These are phyloP conservation scores for Anguilla rostrata DNA, from an alignment of 2,113 vertebrate species.

Conservation along the genomic window DNA sequence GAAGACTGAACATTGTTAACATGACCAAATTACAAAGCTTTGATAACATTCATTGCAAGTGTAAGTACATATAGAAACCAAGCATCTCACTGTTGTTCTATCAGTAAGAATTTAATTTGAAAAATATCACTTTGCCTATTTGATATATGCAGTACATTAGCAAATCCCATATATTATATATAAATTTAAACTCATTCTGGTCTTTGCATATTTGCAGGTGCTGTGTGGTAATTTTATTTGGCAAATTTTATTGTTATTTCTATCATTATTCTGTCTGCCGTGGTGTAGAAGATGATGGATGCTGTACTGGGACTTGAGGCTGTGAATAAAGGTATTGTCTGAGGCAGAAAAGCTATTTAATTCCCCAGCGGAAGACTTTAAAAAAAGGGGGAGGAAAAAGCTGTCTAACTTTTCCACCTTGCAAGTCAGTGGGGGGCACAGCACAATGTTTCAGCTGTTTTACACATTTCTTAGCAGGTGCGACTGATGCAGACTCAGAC, in stretches of 20 bases:
- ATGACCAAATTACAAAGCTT: too few species aligned
- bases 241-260: conserved; percentile 60
- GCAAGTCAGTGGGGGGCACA: conserved; percentile 1
- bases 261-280: conserved; percentile 47
- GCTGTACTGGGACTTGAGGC: conserved; percentile 48
- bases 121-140: conserved; percentile 27
- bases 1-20: not conserved
- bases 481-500: not conserved
- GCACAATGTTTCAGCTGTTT: not conserved
- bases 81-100: too few species aligned
- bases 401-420: not conserved
- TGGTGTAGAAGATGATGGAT: conserved; percentile 54
- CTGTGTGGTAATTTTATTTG: conserved; percentile 52
- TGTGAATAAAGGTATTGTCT: conserved; percentile 53
- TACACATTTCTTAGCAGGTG: not conserved
- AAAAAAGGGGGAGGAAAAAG: conserved; percentile 22
- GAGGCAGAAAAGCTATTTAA: conserved; percentile 49
- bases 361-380: conserved; percentile 55
- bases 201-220: conserved; percentile 30
- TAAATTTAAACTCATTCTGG: conserved; percentile 38
- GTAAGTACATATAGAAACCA: not conserved
- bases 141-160: not conserved
- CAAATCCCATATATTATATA: conserved; percentile 7
- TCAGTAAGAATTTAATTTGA: too few species aligned
- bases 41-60: conserved; percentile 34